Base-by-base conservation (phyloP, 2,797 vertebrate genomes). In the Nothura maculosa region DNA sequence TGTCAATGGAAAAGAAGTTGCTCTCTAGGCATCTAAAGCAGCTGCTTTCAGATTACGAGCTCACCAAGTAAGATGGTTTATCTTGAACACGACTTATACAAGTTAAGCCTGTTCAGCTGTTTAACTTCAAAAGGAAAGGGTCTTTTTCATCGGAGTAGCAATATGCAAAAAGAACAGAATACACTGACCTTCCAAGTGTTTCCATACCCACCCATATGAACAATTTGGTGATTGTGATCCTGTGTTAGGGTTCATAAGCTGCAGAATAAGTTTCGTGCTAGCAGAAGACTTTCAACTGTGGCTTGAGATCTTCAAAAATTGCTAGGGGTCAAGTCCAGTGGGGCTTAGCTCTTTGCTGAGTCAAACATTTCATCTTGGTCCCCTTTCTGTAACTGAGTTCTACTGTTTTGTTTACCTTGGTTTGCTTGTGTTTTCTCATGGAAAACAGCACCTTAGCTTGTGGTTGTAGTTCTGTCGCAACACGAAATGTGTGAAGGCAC, bases 1-100 rank as follows among this genome's bases (percentile, higher is more conserved):
- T 99, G 40, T 99, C 99, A 20, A 99, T 99, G 99, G 99, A 99
- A 96, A 99, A 99, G 98, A 99, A 99, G 91, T 98, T 99, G 81
- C 98, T 99, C 15, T 99, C 99, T 92, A 98, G 99, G 94, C 99
- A 99, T 93, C 97, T 99, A 87, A 99, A 99, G 89, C 99, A 99
- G 95, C 98, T 99, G 87, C 98, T 99, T 40, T 99, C 99, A 84
- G 99, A 99, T 90, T 98, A 99, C 21, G 99, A 99, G 91, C 98
- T 99, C 61, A 99, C 99, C 93, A 99, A 99, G 99, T 99, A 98
- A 98, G 98, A 73, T 69, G 21, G 30, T 68, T 80, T 84, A 30
- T 85, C 32, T 81, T 72, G 28, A 76, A 24, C 34, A 73, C 68
- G 77, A 13, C n/a, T 90, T 81, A 70, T 16, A 4, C 47, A 67